Evolutionary conservation across 2,888 invertebrate genomes (phyloP).

Genomic region (Eupithecia tripunctaria): DNA sequence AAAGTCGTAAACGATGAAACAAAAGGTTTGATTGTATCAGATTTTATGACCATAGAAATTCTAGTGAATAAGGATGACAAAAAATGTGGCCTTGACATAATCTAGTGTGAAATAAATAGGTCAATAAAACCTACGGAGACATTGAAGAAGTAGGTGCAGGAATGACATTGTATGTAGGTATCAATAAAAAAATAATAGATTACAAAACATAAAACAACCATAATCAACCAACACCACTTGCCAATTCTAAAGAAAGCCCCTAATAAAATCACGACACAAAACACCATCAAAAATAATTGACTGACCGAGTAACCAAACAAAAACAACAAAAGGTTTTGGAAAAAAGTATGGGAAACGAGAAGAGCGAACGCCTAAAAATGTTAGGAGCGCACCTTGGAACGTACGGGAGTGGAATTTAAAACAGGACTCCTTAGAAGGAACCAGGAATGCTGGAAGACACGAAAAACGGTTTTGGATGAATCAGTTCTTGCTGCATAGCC

Average conservation of each 20-base stretch:
- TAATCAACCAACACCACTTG: conserved; percentile 5
- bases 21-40: conserved; percentile 16
- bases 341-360: conserved; percentile 73
- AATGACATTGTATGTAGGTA: no score
- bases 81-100: conserved; percentile 7
- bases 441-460: conserved; percentile 60
- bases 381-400: conserved; percentile 66
- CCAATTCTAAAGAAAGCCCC: conserved; percentile 21
- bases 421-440: conserved; percentile 72
- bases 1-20: conserved; percentile 15
- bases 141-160: background rate
- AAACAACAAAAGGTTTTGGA: conserved; percentile 56
- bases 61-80: background rate
- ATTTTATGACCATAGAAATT: conserved; percentile 2
- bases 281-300: conserved; percentile 44
- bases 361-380: conserved; percentile 76
- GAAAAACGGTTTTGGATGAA: conserved; percentile 61
- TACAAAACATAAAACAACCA: background rate
- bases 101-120: background rate
- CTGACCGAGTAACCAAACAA: conserved; percentile 39
- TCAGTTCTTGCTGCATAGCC: conserved; percentile 48
- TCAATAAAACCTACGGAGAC: background rate
- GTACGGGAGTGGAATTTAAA: conserved; percentile 80
- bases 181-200: no score
- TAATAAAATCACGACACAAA: conserved; percentile 41